Percentiles rank a stretch among this genome's conserved stretches.
Evolutionary conservation across 2,888 invertebrate species (phyloP).

Genomic region (Ennomos erosarius): DNA sequence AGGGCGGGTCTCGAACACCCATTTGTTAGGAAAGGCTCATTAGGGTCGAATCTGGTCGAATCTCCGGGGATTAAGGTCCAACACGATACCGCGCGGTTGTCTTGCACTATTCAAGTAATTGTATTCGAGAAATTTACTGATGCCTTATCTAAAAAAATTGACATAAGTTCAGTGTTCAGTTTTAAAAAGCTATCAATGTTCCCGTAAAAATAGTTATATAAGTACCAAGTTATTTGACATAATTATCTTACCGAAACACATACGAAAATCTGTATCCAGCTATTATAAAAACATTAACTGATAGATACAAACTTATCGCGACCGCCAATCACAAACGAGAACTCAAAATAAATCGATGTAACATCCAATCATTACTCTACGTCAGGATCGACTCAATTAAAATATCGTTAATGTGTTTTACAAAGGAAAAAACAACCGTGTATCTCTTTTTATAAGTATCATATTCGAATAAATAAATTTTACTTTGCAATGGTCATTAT

Average conservation of each 20-base stretch:
- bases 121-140: constrained; percentile 39
- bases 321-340: constrained; percentile 84
- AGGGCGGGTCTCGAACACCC: constrained; percentile 69
- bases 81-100: constrained; percentile 38
- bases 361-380: constrained; percentile 85
- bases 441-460: constrained; percentile 48
- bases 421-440: constrained; percentile 67
- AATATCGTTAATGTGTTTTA: constrained; percentile 80
- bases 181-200: constrained; percentile 1
- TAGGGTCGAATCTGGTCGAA: constrained; percentile 74
- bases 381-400: constrained; percentile 85
- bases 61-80: constrained; percentile 73
- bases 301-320: constrained; percentile 81
- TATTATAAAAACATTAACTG: constrained; percentile 81
- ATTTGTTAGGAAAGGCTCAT: constrained; percentile 79
- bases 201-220: neutral
- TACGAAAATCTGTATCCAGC: constrained; percentile 62
- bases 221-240: constrained; percentile 7
- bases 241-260: constrained; percentile 19
- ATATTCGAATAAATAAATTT: constrained; percentile 51
- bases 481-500: constrained; percentile 82
- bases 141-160: constrained; percentile 1
- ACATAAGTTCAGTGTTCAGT: too few relatives aligned
- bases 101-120: constrained; percentile 47
- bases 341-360: constrained; percentile 84